Conservation (phyloP, 2,888 invertebrate genomes). For the Conchocele bisecta region DNA sequence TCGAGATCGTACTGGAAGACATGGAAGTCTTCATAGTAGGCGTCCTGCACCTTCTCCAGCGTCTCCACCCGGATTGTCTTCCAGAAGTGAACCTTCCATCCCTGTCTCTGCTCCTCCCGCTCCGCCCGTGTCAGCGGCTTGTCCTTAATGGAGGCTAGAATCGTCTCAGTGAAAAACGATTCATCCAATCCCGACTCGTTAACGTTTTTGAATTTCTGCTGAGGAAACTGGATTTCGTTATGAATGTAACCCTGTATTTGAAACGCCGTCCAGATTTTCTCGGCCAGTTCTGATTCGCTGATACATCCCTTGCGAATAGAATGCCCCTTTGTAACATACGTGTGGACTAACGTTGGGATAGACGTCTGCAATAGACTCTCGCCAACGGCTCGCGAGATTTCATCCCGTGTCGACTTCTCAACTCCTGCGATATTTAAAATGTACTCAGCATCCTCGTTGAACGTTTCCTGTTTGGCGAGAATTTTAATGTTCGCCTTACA, state of each 20-base stretch:
- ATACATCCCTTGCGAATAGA: slow-evolving; percentile 37
- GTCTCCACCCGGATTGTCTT: slow-evolving; percentile 16
- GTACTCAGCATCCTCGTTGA: slow-evolving; percentile 48
- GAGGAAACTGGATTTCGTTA: slow-evolving; percentile 42
- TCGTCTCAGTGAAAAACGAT: slow-evolving; percentile 13
- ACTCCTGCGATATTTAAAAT: slow-evolving; percentile 43
- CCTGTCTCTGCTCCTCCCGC: slow-evolving; percentile 30
- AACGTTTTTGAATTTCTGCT: slow-evolving; percentile 10
- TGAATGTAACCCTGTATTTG: slow-evolving; percentile 48
- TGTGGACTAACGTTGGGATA: slow-evolving; percentile 28
- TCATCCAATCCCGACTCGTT: slow-evolving; percentile 3
- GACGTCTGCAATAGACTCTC: slow-evolving; percentile 13
- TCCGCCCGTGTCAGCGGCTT: slow-evolving; percentile 15
- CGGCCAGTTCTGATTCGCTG: slow-evolving; percentile 26
- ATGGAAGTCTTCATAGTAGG: slow-evolving; percentile 42
- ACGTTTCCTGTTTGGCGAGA: slow-evolving; percentile 50
- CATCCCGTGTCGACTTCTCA: slow-evolving; percentile 11
- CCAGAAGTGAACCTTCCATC: slow-evolving; percentile 43
- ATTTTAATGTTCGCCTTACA: slow-evolving; percentile 32
- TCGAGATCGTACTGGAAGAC: slow-evolving; percentile 39
- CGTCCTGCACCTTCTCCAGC: slow-evolving; percentile 34
- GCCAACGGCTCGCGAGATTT: slow-evolving; percentile 22
- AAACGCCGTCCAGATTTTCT: slow-evolving; percentile 45
- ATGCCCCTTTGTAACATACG: slow-evolving; percentile 47
- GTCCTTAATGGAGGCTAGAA: slow-evolving; percentile 12